A percentile compares a stretch with the other conserved stretches of the same genome.
These are phyloP conservation scores for Eurypyga helias DNA, from an alignment of 2,113 vertebrate species.

Conservation along the genomic window DNA sequence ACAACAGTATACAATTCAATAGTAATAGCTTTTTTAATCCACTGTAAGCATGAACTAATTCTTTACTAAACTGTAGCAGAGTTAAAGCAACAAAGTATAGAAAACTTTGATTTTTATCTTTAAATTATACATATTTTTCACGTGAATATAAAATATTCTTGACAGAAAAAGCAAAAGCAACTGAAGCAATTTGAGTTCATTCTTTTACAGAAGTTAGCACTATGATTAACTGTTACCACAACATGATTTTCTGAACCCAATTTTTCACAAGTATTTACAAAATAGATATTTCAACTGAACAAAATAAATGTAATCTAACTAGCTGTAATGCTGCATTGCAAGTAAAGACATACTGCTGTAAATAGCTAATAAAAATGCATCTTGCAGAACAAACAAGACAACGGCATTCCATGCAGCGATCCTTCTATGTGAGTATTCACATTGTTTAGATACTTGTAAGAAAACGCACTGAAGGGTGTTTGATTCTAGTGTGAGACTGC, in stretches of 20 bases:
- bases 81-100: not conserved
- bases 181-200: not conserved
- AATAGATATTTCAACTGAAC: not conserved
- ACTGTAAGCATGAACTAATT: not conserved
- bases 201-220: not conserved
- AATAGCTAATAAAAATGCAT: not conserved
- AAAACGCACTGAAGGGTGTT: not conserved
- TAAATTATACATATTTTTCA: not conserved
- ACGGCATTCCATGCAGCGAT: not conserved
- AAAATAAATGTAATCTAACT: not conserved
- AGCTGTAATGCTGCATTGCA: not conserved
- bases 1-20: fast-evolving
- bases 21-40: not conserved
- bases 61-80: not conserved
- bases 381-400: slow-evolving; percentile 3
- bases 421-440: not conserved
- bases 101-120: not conserved
- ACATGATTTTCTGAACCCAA: not conserved
- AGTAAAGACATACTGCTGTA: not conserved
- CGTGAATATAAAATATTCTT: not conserved
- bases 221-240: not conserved
- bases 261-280: not conserved
- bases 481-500: not conserved
- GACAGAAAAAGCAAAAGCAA: not conserved
- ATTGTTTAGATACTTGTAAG: not conserved